Evolutionary conservation across 2,113 vertebrate species (phyloP).

Genomic region (Spermophilus dauricus): DNA sequence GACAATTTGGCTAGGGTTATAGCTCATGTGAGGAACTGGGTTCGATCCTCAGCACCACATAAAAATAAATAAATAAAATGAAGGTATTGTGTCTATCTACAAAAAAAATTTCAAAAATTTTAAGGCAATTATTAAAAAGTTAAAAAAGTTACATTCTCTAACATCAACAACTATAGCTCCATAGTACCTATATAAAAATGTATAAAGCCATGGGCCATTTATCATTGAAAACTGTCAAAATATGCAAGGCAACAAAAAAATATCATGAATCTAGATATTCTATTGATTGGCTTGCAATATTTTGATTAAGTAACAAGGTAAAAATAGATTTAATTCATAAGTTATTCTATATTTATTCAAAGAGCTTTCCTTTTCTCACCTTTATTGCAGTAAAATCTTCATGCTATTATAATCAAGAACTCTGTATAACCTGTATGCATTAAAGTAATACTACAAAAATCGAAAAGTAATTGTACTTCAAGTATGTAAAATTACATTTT

Average conservation of each 20-base stretch:
- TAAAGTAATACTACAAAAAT: constrained; percentile 1
- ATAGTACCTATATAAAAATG: not conserved
- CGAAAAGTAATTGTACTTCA: not conserved
- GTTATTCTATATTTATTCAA: not conserved
- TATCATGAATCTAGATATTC: not conserved
- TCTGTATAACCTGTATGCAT: not conserved
- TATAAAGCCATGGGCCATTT: not conserved
- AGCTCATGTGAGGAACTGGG: too few species aligned
- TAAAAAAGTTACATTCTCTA: not conserved
- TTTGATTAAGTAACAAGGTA: not conserved
- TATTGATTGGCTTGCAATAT: not conserved
- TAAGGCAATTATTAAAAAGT: not conserved
- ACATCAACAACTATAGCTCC: not conserved
- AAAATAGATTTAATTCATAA: not conserved
- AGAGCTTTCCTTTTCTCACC: not conserved
- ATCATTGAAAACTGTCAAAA: not conserved
- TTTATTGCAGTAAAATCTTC: not conserved
- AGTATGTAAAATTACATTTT: not conserved
- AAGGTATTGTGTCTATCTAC: too few species aligned
- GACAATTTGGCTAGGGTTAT: not conserved
- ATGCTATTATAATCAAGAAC: not conserved
- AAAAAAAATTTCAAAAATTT: too few species aligned
- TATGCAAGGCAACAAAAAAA: constrained; percentile 20
- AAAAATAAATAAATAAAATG: too few species aligned
- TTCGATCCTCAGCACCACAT: too few species aligned